These are phyloP conservation scores for Prolemur simus DNA, from an alignment of 2,113 vertebrate species.

Conservation along the genomic window DNA sequence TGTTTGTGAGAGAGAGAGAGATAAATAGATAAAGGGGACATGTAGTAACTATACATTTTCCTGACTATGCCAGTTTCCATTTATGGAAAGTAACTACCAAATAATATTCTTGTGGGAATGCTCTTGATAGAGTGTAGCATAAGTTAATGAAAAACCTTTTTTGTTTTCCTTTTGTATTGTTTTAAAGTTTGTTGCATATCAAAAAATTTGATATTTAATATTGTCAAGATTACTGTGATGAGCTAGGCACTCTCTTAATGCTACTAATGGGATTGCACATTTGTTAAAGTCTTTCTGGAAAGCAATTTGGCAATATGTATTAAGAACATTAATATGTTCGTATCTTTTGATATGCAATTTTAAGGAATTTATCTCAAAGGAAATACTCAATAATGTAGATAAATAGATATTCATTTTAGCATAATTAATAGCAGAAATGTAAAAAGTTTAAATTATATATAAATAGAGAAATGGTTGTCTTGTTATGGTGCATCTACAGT, in stretches of 20 bases:
- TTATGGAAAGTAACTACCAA: constrained; percentile 7
- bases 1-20: background rate
- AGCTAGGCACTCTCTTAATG: background rate
- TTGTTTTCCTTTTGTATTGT: background rate
- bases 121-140: background rate
- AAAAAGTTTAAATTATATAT: constrained; percentile 48
- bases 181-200: background rate
- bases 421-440: constrained; percentile 33
- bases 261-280: background rate
- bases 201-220: background rate
- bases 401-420: constrained; percentile 39
- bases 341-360: constrained; percentile 17
- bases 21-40: background rate
- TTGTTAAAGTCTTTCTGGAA: constrained; percentile 43
- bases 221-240: background rate
- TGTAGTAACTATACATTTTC: background rate
- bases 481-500: background rate
- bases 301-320: background rate
- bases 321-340: background rate
- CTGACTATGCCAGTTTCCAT: background rate
- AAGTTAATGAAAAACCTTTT: background rate
- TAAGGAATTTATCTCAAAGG: constrained; percentile 10
- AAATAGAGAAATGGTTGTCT: constrained; percentile 6
- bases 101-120: background rate
- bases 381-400: background rate